phyloP scores from a whole-genome alignment of 2,888 invertebrate species.

The Fragum fragum region DNA sequence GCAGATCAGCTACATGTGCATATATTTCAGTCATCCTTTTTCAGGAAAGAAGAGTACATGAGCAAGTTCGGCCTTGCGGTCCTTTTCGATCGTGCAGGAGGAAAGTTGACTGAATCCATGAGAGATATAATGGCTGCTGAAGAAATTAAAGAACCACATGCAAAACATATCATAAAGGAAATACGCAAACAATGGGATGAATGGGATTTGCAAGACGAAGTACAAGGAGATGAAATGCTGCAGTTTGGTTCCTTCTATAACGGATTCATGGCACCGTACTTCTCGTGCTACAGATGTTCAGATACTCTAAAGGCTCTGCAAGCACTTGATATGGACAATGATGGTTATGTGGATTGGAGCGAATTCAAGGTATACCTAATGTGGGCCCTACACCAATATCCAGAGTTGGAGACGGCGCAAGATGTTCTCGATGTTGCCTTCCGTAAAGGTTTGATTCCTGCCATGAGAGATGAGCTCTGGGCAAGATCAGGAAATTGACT shows the following conservation, averaged over 20 bases:
- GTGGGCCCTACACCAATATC: slow-evolving; percentile 44
- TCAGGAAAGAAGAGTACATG: slow-evolving; percentile 56
- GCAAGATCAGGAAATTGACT: background rate
- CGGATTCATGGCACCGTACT: slow-evolving; percentile 44
- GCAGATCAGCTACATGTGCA: no score
- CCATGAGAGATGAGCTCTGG: slow-evolving; percentile 37
- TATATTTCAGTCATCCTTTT: background rate
- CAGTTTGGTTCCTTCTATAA: slow-evolving; percentile 42
- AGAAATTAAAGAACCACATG: slow-evolving; percentile 21
- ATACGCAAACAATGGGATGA: slow-evolving; percentile 33
- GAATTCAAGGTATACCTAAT: slow-evolving; percentile 40
- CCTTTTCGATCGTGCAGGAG: slow-evolving; percentile 38
- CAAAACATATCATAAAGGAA: slow-evolving; percentile 19
- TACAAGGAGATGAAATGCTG: slow-evolving; percentile 33
- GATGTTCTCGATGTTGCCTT: slow-evolving; percentile 37
- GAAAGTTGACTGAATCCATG: slow-evolving; percentile 30
- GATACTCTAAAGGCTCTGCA: slow-evolving; percentile 36
- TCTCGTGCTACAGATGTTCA: slow-evolving; percentile 33
- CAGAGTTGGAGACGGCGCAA: slow-evolving; percentile 17
- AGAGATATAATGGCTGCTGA: slow-evolving; percentile 18
- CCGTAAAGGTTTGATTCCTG: slow-evolving; percentile 43
- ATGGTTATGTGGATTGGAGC: slow-evolving; percentile 37
- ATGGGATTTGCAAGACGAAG: slow-evolving; percentile 35
- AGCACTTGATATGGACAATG: slow-evolving; percentile 39
- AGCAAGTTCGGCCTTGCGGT: slow-evolving; percentile 38